Evolutionary conservation across 2,888 invertebrate genomes (phyloP).

Genomic region (Dynastes tityus): DNA sequence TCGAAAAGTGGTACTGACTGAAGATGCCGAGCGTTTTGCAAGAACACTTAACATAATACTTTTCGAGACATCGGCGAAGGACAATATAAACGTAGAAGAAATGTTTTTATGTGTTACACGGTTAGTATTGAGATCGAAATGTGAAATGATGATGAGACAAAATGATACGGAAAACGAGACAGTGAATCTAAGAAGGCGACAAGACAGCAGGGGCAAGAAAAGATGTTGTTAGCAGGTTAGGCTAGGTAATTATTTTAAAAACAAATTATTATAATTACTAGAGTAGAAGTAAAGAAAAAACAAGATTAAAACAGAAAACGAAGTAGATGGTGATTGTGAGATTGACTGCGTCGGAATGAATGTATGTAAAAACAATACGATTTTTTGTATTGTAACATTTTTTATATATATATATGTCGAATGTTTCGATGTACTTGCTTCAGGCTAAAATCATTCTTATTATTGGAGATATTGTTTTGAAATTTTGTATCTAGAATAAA

Average conservation of each 20-base stretch:
- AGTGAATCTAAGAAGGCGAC: conserved; percentile 80
- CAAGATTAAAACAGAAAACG: conserved; percentile 1
- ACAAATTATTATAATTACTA: conserved; percentile 24
- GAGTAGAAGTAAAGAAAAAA: not conserved
- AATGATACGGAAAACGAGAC: conserved; percentile 80
- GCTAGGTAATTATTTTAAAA: conserved; percentile 36
- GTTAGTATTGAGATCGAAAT: conserved; percentile 89
- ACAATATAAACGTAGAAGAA: conserved; percentile 99
- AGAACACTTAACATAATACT: conserved; percentile 97
- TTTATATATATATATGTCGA: conserved; percentile 13
- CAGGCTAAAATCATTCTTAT: no score
- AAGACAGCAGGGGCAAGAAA: conserved; percentile 76
- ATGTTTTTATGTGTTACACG: conserved; percentile 86
- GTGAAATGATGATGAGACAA: conserved; percentile 85
- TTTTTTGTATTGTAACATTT: conserved; percentile 32
- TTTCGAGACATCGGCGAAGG: conserved; percentile 99
- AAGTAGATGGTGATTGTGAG: not conserved
- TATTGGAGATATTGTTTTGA: not conserved
- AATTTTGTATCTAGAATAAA: no score
- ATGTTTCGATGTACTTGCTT: no score
- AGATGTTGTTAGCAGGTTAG: conserved; percentile 72
- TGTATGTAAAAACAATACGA: conserved; percentile 11
- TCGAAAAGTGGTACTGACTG: conserved; percentile 95
- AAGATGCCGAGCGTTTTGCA: conserved; percentile 97
- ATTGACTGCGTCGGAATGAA: no score